A percentile compares a stretch with the other conserved stretches of the same genome.
phyloP scores from a whole-genome alignment of 2,888 invertebrate genomes.

The Drosophila nr. fundita region DNA sequence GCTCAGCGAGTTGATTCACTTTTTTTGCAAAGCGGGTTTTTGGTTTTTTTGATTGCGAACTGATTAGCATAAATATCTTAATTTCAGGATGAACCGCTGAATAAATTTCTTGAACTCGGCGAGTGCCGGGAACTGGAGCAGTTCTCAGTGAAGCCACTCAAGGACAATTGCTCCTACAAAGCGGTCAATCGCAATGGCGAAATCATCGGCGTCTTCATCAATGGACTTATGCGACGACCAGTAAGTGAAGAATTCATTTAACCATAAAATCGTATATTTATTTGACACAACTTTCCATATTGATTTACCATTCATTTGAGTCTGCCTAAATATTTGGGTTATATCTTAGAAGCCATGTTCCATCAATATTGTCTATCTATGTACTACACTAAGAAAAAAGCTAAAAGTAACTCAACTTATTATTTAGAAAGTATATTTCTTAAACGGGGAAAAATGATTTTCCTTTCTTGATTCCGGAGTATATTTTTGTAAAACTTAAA shows the following conservation, averaged over 20 bases:
- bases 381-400: background rate
- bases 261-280: background rate
- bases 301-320: background rate
- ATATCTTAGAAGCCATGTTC: background rate
- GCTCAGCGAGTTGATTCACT: background rate
- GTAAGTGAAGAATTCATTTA: slow-evolving; percentile 63
- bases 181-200: slow-evolving; percentile 86
- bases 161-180: slow-evolving; percentile 86
- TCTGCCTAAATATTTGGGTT: background rate
- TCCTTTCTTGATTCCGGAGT: no score
- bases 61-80: slow-evolving; percentile 8
- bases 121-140: slow-evolving; percentile 86
- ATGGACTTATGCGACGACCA: slow-evolving; percentile 84
- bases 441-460: no score
- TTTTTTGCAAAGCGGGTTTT: slow-evolving; percentile 12
- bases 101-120: slow-evolving; percentile 83
- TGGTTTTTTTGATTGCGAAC: background rate
- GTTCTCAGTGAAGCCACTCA: slow-evolving; percentile 86
- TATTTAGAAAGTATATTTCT: background rate
- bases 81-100: slow-evolving; percentile 84
- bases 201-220: slow-evolving; percentile 86
- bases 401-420: background rate
- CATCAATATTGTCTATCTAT: background rate
- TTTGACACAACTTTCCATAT: background rate
- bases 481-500: no score